Conservation (phyloP, 2,113 vertebrate species). For the Nicator chloris region DNA sequence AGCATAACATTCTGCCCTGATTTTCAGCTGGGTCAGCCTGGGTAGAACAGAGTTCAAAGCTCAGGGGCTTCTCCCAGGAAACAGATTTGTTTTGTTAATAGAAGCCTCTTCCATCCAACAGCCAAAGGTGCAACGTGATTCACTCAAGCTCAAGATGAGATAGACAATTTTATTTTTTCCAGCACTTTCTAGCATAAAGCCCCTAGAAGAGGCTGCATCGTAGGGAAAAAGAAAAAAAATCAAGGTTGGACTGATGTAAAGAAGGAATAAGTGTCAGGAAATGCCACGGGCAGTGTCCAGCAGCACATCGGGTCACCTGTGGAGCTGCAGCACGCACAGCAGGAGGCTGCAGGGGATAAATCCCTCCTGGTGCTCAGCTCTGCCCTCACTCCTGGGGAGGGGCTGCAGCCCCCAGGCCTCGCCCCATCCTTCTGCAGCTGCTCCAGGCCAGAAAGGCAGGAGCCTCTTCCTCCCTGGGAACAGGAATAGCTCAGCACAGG, state of each 20-base stretch:
- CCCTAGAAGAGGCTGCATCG: not conserved
- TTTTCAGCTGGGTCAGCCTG: not conserved
- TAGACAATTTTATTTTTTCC: not conserved
- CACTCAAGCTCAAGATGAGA: not conserved
- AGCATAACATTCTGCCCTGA: rapidly evolving
- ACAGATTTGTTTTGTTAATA: not conserved
- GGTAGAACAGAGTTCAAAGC: not conserved
- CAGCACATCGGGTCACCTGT: not conserved
- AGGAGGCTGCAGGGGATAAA: not conserved
- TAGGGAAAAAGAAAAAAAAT: not conserved
- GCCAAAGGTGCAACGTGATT: not conserved
- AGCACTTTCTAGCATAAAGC: not conserved
- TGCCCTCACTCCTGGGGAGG: not conserved
- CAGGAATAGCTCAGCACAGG: not conserved
- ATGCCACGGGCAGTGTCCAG: not conserved
- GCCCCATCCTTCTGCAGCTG: not conserved
- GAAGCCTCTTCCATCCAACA: not conserved
- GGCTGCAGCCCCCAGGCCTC: not conserved
- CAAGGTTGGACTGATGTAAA: not conserved
- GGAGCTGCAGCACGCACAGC: not conserved
- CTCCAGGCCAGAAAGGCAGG: not conserved
- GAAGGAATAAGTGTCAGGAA: not conserved
- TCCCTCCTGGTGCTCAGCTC: not conserved
- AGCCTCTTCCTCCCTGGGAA: not conserved
- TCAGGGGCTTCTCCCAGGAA: not conserved